These are phyloP conservation scores for Coremacera marginata DNA, from an alignment of 2,888 invertebrate genomes.

Conservation along the genomic window DNA sequence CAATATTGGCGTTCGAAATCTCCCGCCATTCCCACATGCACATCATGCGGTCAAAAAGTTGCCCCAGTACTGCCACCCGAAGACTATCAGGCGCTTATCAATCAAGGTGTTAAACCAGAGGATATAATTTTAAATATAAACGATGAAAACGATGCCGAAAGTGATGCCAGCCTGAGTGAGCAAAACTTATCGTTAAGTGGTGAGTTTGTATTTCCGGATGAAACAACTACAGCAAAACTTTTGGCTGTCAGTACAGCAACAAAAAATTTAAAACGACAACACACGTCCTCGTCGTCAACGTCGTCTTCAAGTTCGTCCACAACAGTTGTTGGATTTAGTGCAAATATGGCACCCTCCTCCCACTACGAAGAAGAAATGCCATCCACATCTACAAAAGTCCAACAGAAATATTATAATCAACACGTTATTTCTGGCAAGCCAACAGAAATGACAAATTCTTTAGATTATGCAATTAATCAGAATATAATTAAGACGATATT, in stretches of 20 bases:
- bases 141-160: constrained; percentile 63
- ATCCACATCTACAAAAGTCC: constrained; percentile 30
- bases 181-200: constrained; percentile 45
- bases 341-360: not conserved
- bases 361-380: constrained; percentile 27
- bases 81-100: constrained; percentile 74
- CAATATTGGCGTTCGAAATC: constrained; percentile 93
- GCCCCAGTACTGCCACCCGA: constrained; percentile 71
- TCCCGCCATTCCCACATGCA: constrained; percentile 82
- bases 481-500: constrained; percentile 35
- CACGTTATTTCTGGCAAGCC: constrained; percentile 22
- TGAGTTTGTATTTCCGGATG: constrained; percentile 65
- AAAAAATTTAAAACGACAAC: constrained; percentile 64
- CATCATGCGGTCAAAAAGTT: constrained; percentile 78
- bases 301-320: constrained; percentile 23
- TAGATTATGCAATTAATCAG: constrained; percentile 31
- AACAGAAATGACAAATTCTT: constrained; percentile 43
- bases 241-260: constrained; percentile 62
- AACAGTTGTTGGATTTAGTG: constrained; percentile 3
- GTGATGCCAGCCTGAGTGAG: constrained; percentile 52
- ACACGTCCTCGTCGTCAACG: constrained; percentile 39
- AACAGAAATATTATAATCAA: constrained; percentile 15
- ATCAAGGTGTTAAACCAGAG: constrained; percentile 74
- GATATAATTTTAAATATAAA: constrained; percentile 66
- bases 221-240: constrained; percentile 65